Base-by-base conservation (phyloP, 1,140 invertebrate genomes). In the Drosophila carrolli region DNA sequence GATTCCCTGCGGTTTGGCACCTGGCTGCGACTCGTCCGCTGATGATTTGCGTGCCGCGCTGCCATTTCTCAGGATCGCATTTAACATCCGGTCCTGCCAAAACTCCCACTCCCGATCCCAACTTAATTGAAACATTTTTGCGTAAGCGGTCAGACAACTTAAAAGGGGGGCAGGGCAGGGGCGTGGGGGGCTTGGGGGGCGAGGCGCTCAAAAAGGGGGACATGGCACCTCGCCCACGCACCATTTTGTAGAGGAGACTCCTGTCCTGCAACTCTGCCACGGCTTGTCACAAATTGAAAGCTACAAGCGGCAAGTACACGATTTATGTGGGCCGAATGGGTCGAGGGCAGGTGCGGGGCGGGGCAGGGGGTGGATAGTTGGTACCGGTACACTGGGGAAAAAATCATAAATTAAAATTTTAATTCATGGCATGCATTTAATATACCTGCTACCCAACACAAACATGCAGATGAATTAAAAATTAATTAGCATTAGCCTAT, bases 51-150 rank as follows among this genome's bases (percentile, higher is more conserved):
- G 83, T 88, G 83, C 63, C 76, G 72, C 79, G 63, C 35, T 67
- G 80, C 83, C 80, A 88, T 88, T 89, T 88, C 84, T 88, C 83
- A 86, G 68, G 75, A 74, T 74, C 44, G 73, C 78, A 63, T 55
- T 50, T 59, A 65, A 84, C 84, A 84, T 88, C 83, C 83, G 83
- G 83, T 77, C 62, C 59, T 48, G 35, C 65, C 44, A 9, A 40
- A 19, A 32, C 60, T 75, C 40, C 59, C 51, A 37, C 43, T 61
- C 35, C 40, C 11, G 11, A 54, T 41, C 40, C 19, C 37, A 55
- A 43, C 82, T 86, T 88, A 88, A 88, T 88, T 88, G 83, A 88
- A 88, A 88, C 84, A 89, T 88, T 88, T 73, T 89, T 88, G 81
- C 81, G 81, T 88, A 89, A 82, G 83, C 83, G 83, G 56, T 83